phyloP scores from a whole-genome alignment of 1,140 invertebrate genomes.

The Drosophila serrata region DNA sequence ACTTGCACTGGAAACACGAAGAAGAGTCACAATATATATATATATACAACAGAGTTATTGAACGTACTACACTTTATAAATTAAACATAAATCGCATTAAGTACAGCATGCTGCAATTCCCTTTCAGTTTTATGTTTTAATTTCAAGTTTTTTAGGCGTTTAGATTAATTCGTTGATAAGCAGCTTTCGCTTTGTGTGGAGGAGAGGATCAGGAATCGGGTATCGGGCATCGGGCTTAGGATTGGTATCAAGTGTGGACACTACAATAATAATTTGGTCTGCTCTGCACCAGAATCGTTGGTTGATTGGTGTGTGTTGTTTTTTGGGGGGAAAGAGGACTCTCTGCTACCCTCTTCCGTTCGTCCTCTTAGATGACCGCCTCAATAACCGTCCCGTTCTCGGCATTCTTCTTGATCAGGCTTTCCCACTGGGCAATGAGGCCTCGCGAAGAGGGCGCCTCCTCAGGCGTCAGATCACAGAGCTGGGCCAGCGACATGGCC shows the following conservation, averaged over 20 bases:
- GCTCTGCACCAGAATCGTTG: conserved; percentile 54
- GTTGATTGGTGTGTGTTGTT: conserved; percentile 23
- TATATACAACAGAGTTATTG: conserved; percentile 70
- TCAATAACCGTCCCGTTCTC: conserved; percentile 64
- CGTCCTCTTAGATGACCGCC: conserved; percentile 50
- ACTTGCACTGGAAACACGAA: conserved; percentile 66
- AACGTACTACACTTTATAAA: conserved; percentile 44
- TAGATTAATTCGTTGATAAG: conserved; percentile 73
- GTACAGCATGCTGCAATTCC: conserved; percentile 56
- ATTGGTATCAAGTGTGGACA: conserved; percentile 37
- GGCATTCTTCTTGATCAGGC: conserved; percentile 87
- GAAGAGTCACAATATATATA: conserved; percentile 31
- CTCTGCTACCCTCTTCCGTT: not conserved
- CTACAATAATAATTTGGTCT: conserved; percentile 80
- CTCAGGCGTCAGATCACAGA: conserved; percentile 87
- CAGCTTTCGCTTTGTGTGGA: conserved; percentile 20
- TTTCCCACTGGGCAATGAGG: conserved; percentile 88
- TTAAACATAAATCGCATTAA: conserved; percentile 48
- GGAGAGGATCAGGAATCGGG: not conserved
- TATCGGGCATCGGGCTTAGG: too few relatives aligned
- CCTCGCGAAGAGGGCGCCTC: conserved; percentile 87
- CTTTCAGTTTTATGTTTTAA: conserved; percentile 9
- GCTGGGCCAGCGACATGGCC: conserved; percentile 87
- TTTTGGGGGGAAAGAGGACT: not conserved
- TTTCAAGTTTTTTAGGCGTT: conserved; percentile 31